phyloP scores from a whole-genome alignment of 2,797 vertebrate species.

The Sebastes variabilis region DNA sequence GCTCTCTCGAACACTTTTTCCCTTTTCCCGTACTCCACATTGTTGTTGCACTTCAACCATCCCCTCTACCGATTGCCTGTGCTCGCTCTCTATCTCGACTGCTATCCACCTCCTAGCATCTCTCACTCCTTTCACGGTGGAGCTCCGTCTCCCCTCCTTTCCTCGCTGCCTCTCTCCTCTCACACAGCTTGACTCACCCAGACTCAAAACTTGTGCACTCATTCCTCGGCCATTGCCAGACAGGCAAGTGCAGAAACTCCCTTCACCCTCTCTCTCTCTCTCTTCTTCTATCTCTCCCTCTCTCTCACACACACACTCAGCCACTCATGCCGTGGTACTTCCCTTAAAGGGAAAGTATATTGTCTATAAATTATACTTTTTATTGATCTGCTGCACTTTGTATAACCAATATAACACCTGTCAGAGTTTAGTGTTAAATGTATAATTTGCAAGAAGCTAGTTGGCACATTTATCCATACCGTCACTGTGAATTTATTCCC shows the following conservation, averaged over 20 bases:
- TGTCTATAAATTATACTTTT: slow-evolving; percentile 8
- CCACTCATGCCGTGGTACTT: slow-evolving; percentile 22
- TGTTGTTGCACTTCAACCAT: slow-evolving; percentile 39
- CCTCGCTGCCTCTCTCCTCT: slow-evolving; percentile 21
- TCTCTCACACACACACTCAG: slow-evolving; percentile 4
- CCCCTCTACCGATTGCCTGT: slow-evolving; percentile 2
- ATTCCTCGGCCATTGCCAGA: slow-evolving; percentile 56
- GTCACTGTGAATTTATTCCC: slow-evolving; percentile 12
- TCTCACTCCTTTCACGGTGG: slow-evolving; percentile 48
- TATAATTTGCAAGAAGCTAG: slow-evolving; percentile 18
- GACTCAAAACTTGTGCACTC: slow-evolving; percentile 64
- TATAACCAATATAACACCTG: slow-evolving; percentile 19
- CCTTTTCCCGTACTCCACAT: slow-evolving; percentile 35
- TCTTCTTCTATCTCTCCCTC: not conserved
- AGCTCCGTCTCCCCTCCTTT: slow-evolving; percentile 35
- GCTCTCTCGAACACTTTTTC: slow-evolving; percentile 23
- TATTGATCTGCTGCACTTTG: slow-evolving; percentile 1
- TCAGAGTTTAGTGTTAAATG: not conserved
- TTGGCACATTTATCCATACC: slow-evolving; percentile 15
- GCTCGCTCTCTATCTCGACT: slow-evolving; percentile 30
- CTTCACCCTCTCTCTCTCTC: slow-evolving; percentile 23
- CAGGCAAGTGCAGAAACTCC: slow-evolving; percentile 69
- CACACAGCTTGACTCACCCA: slow-evolving; percentile 56
- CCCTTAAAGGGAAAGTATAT: slow-evolving; percentile 46
- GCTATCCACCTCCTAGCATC: slow-evolving; percentile 56